A percentile compares a stretch with the other conserved stretches of the same genome.
Conservation (phyloP, 2,797 vertebrate genomes). For the Aeoliscus strigatus region DNA sequence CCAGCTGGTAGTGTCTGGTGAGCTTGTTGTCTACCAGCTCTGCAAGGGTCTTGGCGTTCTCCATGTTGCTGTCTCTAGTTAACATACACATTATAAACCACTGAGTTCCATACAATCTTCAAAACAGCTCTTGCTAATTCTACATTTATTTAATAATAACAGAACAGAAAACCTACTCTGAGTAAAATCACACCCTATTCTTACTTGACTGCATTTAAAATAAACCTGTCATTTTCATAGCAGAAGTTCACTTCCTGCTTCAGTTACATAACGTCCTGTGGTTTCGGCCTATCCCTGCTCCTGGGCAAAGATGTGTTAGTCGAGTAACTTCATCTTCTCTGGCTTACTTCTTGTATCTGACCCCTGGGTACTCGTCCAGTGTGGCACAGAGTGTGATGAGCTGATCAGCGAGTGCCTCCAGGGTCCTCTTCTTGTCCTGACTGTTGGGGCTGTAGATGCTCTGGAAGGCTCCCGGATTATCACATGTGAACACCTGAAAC, state of each 20-base stretch:
- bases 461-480: constrained; percentile 84
- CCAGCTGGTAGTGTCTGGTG: constrained; percentile 80
- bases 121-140: no score
- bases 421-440: constrained; percentile 72
- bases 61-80: constrained; percentile 77
- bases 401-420: constrained; percentile 83
- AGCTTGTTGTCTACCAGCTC: constrained; percentile 88
- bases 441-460: constrained; percentile 84
- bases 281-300: constrained; percentile 12
- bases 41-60: constrained; percentile 83
- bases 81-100: constrained; percentile 2
- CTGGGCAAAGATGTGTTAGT: constrained; percentile 13
- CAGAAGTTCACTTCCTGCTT: background rate
- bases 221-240: background rate
- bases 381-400: constrained; percentile 92
- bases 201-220: background rate
- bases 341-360: constrained; percentile 87
- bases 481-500: constrained; percentile 87
- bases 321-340: constrained; percentile 22
- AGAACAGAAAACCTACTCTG: no score
- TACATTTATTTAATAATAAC: no score
- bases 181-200: background rate
- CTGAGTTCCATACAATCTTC: no score
- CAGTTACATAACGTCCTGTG: background rate
- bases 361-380: constrained; percentile 90